A percentile compares a stretch with the other conserved stretches of the same genome.
phyloP scores from a whole-genome alignment of 2,888 invertebrate species.

The Julus scandinavius region DNA sequence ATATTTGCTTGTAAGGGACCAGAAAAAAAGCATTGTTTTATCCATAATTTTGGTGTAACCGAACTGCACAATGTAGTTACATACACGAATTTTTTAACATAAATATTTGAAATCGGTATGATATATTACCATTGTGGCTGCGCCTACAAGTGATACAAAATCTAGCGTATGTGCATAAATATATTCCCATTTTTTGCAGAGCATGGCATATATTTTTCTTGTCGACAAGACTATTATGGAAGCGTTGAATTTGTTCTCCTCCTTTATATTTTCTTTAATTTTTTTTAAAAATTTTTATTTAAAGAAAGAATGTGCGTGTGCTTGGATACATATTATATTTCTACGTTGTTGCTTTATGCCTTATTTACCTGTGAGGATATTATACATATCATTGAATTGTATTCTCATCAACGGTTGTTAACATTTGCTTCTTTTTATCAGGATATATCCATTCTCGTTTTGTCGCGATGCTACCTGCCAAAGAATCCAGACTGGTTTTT shows the following conservation, averaged over 20 bases:
- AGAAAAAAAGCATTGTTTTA: no score
- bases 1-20: no score
- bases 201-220: not conserved
- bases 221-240: conserved; percentile 13
- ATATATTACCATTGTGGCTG: not conserved
- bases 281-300: not conserved
- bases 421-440: not conserved
- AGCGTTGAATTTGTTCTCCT: not conserved
- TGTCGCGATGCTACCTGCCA: conserved; percentile 8
- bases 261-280: not conserved
- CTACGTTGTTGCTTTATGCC: not conserved
- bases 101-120: no score
- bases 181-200: conserved; percentile 19
- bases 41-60: no score
- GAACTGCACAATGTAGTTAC: no score
- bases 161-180: not conserved
- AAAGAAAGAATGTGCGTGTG: conserved; percentile 8
- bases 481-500: not conserved
- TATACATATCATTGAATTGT: conserved; percentile 33
- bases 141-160: not conserved
- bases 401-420: conserved; percentile 33
- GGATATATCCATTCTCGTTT: not conserved
- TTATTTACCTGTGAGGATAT: conserved; percentile 9
- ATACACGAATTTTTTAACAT: no score
- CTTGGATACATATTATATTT: conserved; percentile 17